Evolutionary conservation across 1,140 invertebrate species (phyloP).

Genomic region (Neodiprion virginianus): DNA sequence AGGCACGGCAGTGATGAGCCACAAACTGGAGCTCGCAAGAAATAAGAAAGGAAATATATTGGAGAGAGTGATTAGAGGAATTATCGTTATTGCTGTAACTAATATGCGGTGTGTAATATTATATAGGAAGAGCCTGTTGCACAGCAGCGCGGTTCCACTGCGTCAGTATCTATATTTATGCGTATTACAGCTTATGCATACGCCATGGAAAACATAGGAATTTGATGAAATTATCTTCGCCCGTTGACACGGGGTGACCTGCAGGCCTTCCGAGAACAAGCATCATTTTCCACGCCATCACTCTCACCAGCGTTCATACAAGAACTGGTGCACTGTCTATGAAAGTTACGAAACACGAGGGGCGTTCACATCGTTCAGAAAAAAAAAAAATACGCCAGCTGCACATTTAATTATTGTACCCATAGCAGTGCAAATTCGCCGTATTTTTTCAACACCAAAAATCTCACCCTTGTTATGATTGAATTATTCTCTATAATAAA

Average conservation of each 20-base stretch:
- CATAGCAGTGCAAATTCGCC: too few relatives aligned
- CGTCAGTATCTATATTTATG: not conserved
- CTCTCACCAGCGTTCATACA: too few relatives aligned
- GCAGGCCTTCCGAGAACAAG: not conserved
- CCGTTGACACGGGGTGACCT: conserved; percentile 6
- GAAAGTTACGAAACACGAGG: too few relatives aligned
- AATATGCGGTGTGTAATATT: not conserved
- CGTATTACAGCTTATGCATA: not conserved
- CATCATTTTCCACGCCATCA: not conserved
- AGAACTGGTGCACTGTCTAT: too few relatives aligned
- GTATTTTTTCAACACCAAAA: too few relatives aligned
- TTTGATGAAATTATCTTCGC: conserved; percentile 2
- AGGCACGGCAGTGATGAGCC: not conserved
- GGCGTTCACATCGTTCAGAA: too few relatives aligned
- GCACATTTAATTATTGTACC: too few relatives aligned
- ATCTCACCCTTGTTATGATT: too few relatives aligned
- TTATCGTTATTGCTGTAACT: conserved; percentile 1
- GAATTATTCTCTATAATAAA: too few relatives aligned
- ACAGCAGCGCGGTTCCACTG: not conserved
- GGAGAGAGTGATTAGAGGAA: not conserved
- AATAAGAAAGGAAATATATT: too few relatives aligned
- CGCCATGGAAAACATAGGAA: not conserved
- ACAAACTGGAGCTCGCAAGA: not conserved
- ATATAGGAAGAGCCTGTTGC: too few relatives aligned
- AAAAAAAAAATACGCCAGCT: too few relatives aligned